phyloP scores from a whole-genome alignment of 1,140 invertebrate genomes.

The Metopolophium dirhodum region DNA sequence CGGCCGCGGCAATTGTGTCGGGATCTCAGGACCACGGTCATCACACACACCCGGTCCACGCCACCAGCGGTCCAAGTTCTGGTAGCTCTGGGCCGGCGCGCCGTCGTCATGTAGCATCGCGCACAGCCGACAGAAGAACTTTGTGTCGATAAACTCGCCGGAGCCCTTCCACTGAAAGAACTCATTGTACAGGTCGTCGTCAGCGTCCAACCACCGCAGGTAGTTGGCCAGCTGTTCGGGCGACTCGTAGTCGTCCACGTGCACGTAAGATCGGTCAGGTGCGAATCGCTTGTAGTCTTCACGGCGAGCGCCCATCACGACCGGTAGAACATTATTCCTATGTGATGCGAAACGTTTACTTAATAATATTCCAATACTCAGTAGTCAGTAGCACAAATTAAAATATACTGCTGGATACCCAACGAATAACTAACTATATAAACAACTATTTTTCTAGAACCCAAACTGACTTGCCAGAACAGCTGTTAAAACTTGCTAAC shows the following conservation, averaged over 20 bases:
- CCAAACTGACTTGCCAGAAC: too few species aligned
- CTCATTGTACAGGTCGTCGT: conserved; percentile 90
- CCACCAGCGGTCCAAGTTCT: conserved; percentile 88
- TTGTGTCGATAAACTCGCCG: conserved; percentile 93
- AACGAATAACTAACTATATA: too few species aligned
- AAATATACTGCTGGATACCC: too few species aligned
- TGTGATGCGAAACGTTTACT: not conserved
- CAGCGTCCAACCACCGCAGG: conserved; percentile 80
- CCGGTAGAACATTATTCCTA: conserved; percentile 87
- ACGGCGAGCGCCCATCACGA: conserved; percentile 93
- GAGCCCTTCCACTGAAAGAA: conserved; percentile 91
- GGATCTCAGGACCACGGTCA: conserved; percentile 6
- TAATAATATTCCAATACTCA: not conserved
- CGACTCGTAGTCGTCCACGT: conserved; percentile 91
- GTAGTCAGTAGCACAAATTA: too few species aligned
- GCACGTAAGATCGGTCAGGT: conserved; percentile 88
- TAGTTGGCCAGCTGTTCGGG: conserved; percentile 85
- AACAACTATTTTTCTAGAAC: too few species aligned
- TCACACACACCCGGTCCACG: conserved; percentile 76
- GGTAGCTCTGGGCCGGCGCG: conserved; percentile 72
- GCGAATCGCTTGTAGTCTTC: conserved; percentile 87
- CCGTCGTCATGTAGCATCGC: conserved; percentile 83
- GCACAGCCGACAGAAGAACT: conserved; percentile 94
- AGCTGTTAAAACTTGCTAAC: too few species aligned
- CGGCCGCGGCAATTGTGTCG: not conserved